Evolutionary conservation across 1,140 invertebrate genomes (phyloP).

Genomic region (Neodiprion fabricii): DNA sequence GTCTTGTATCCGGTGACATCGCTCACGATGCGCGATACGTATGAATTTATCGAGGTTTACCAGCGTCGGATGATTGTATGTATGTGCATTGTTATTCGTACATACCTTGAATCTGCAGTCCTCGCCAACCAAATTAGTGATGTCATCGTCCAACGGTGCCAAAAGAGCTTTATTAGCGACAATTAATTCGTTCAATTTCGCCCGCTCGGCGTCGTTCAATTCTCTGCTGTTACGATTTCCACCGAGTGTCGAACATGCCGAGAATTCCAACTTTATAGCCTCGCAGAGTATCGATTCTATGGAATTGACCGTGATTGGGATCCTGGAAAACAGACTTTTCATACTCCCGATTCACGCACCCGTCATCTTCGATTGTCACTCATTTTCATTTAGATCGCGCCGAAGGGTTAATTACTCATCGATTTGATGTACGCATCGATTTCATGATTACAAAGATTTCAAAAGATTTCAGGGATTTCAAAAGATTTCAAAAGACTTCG

Average conservation of each 20-base stretch:
- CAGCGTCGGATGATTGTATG: no score
- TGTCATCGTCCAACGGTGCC: slow-evolving; percentile 81
- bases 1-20: no score
- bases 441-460: not conserved
- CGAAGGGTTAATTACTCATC: no score
- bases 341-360: not conserved
- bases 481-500: no score
- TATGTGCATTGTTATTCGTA: not conserved
- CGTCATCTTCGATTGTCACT: not conserved
- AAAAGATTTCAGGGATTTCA: no score
- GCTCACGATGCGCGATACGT: no score
- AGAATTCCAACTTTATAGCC: slow-evolving; percentile 84
- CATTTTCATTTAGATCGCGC: no score
- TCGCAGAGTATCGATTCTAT: slow-evolving; percentile 83
- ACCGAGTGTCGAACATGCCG: slow-evolving; percentile 69
- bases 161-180: slow-evolving; percentile 83
- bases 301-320: slow-evolving; percentile 63
- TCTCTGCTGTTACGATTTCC: slow-evolving; percentile 69
- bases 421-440: not conserved
- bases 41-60: no score
- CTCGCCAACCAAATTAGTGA: slow-evolving; percentile 70
- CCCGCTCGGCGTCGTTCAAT: slow-evolving; percentile 81
- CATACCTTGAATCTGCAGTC: slow-evolving; percentile 68
- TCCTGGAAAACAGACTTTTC: slow-evolving; percentile 39
- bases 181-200: slow-evolving; percentile 83